Evolutionary conservation across 2,113 vertebrate genomes (phyloP).

Genomic region (Saguinus imperator): DNA sequence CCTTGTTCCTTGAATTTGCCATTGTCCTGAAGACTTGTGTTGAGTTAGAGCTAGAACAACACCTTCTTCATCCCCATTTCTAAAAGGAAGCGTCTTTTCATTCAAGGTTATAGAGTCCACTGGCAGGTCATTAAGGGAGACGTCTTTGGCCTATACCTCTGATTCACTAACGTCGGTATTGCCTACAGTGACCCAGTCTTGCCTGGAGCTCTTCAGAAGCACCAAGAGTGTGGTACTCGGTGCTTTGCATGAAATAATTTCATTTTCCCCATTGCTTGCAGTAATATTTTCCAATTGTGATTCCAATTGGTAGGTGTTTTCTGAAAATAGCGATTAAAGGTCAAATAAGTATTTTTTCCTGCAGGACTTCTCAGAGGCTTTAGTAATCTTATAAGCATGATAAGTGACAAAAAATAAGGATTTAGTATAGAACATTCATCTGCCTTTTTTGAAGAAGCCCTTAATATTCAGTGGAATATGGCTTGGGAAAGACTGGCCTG

Average conservation of each 20-base stretch:
- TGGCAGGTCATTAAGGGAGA: background rate
- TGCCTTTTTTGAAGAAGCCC: background rate
- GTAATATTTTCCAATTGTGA: background rate
- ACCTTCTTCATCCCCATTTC: background rate
- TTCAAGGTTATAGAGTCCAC: background rate
- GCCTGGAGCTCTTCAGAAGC: background rate
- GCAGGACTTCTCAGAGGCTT: background rate
- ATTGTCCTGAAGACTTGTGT: background rate
- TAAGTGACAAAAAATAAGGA: background rate
- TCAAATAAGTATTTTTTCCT: background rate
- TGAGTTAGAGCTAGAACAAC: background rate
- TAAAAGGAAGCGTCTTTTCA: background rate
- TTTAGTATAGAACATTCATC: background rate
- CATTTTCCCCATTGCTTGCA: background rate
- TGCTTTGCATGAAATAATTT: background rate
- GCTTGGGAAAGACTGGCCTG: background rate
- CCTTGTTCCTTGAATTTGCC: background rate
- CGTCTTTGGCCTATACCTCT: background rate
- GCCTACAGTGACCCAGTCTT: background rate
- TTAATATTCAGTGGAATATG: background rate
- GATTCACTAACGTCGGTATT: background rate
- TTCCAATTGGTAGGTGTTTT: background rate
- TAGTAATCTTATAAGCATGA: background rate
- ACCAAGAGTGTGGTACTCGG: background rate
- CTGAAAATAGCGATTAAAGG: background rate